phyloP scores from a whole-genome alignment of 2,888 invertebrate species.

The Macrosoma leucophasiata region DNA sequence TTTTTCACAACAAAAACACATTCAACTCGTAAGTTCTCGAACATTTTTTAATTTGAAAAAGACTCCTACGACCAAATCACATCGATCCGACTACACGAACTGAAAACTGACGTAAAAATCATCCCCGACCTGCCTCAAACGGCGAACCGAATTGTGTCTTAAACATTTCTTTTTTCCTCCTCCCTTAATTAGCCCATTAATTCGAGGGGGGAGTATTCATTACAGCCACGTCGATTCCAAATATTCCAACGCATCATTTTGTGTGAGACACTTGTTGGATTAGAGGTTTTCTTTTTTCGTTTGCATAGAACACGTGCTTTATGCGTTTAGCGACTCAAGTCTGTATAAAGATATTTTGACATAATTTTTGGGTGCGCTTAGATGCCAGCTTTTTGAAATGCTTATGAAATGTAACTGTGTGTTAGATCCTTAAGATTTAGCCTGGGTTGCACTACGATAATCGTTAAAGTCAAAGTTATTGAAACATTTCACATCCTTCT shows the following conservation, averaged over 20 bases:
- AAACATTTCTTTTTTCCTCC: constrained; percentile 44
- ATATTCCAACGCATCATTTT: constrained; percentile 18
- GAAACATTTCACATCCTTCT: too few species aligned
- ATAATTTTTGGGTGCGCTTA: too few species aligned
- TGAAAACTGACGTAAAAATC: constrained; percentile 72
- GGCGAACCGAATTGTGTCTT: constrained; percentile 36
- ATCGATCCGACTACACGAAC: constrained; percentile 40
- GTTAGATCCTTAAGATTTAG: too few species aligned
- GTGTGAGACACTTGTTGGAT: constrained; percentile 26
- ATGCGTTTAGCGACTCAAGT: too few species aligned
- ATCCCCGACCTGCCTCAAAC: constrained; percentile 67
- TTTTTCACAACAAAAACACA: too few species aligned
- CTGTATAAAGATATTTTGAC: too few species aligned
- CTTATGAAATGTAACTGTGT: too few species aligned
- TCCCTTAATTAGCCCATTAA: constrained; percentile 68
- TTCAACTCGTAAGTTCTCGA: too few species aligned
- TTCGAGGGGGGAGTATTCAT: constrained; percentile 33
- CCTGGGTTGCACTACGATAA: too few species aligned
- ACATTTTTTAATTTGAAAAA: constrained; percentile 1
- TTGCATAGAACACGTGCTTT: too few species aligned
- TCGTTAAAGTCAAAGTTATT: too few species aligned
- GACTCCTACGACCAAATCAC: constrained; percentile 35
- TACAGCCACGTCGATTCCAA: constrained; percentile 23
- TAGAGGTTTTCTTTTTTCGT: constrained; percentile 1
- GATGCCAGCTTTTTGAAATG: too few species aligned